Conservation (phyloP, 37 sponge, comb jelly and placozoan species). For the Haliclona indistincta region DNA sequence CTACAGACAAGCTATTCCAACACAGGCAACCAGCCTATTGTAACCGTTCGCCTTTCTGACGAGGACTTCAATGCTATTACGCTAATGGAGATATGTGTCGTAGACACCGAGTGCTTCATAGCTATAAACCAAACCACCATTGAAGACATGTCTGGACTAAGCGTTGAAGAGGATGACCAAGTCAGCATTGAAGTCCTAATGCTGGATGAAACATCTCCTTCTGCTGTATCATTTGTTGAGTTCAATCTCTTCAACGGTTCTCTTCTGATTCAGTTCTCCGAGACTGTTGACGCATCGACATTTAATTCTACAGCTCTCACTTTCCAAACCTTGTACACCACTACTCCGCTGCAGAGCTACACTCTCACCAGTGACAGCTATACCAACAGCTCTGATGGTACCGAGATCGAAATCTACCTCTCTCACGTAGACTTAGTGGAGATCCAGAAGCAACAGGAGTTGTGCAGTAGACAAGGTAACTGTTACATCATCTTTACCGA, state of each 20-base stretch:
- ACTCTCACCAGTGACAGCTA: constrained; percentile 58
- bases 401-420: constrained; percentile 44
- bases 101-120: constrained; percentile 50
- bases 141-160: constrained; percentile 66
- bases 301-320: constrained; percentile 62
- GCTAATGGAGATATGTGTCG: constrained; percentile 42
- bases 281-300: constrained; percentile 68
- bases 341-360: constrained; percentile 53
- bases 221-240: constrained; percentile 41
- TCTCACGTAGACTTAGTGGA: constrained; percentile 53
- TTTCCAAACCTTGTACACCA: constrained; percentile 70
- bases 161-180: constrained; percentile 20
- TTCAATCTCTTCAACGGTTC: constrained; percentile 68
- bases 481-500: constrained; percentile 83
- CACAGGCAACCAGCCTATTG: constrained; percentile 33
- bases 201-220: constrained; percentile 25
- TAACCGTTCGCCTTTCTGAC: constrained; percentile 57
- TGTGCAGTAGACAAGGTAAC: constrained; percentile 66
- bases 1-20: constrained; percentile 37
- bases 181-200: background rate
- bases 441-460: constrained; percentile 52
- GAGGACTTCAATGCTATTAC: constrained; percentile 81
- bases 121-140: constrained; percentile 47
- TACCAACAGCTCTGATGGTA: constrained; percentile 35
- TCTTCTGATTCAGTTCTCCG: constrained; percentile 68